Evolutionary conservation across 2,113 vertebrate genomes (phyloP).

Genomic region (Carettochelys insculpta): DNA sequence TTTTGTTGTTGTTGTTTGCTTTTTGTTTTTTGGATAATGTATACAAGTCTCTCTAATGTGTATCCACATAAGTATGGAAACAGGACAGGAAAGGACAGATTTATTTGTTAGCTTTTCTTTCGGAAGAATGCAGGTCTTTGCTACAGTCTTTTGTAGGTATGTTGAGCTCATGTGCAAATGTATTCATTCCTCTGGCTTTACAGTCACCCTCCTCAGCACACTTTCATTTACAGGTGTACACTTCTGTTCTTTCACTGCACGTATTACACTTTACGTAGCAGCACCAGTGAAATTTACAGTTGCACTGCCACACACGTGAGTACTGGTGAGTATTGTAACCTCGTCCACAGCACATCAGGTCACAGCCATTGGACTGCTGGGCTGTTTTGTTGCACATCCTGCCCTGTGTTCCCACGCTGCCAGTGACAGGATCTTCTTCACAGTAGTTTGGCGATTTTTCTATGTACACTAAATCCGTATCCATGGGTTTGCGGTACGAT

Average conservation of each 20-base stretch:
- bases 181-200: neutral
- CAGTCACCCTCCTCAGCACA: neutral
- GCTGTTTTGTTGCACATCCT: slow-evolving; percentile 96
- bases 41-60: neutral
- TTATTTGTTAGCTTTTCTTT: neutral
- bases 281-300: slow-evolving; percentile 99
- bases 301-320: slow-evolving; percentile 97
- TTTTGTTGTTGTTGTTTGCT: neutral
- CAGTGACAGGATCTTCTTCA: slow-evolving; percentile 89
- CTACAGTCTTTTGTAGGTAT: neutral
- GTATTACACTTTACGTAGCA: slow-evolving; percentile 99
- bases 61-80: neutral
- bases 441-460: slow-evolving; percentile 98
- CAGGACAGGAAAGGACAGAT: neutral
- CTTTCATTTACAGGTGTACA: slow-evolving; percentile 93
- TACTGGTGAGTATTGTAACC: slow-evolving; percentile 99
- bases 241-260: slow-evolving; percentile 97
- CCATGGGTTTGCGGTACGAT: slow-evolving; percentile 96
- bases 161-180: slow-evolving; percentile 68
- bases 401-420: slow-evolving; percentile 93
- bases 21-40: slow-evolving; percentile 19
- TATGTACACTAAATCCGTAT: slow-evolving; percentile 96
- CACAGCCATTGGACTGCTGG: slow-evolving; percentile 92
- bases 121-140: slow-evolving; percentile 24
- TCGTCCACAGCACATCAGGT: slow-evolving; percentile 97